Base-by-base conservation (phyloP, 2,113 vertebrate genomes). In the Acinonyx jubatus region DNA sequence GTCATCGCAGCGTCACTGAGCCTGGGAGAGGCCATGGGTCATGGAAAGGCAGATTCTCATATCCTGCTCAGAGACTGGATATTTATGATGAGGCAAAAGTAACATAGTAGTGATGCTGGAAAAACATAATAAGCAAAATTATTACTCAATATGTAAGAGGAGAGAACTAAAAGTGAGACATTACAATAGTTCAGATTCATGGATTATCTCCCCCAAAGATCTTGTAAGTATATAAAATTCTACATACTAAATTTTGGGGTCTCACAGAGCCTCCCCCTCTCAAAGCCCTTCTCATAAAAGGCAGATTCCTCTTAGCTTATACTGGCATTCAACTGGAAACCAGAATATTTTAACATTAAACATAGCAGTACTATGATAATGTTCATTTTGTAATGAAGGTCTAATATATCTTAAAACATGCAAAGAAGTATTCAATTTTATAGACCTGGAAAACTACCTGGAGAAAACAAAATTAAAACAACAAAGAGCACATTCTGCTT, bases 381-480 rank as follows among this genome's bases (percentile, higher is more conserved):
- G 11, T 81, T 52, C 23, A 38, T 12, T 4, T 27, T 89, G 31
- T 68, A 90, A 81, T 50, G 31, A 84, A 95, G 12, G n/a, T 81
- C 78, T 89, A 91, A 79, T 16, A 27, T 12, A 45, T 68, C 31
- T 48, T 89, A 90, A 97, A 95, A 76, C 5, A 78, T 19, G 14
- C 25, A n/a, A 16, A 76, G 71, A 88, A 91, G 48, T 65, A 71
- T 52, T 73, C 82, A 57, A n/a, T 81, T 86, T 82, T 89, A 65
- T 73, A 82, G 29, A 81, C 11, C n/a, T 93, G 45, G 13, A 63
- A 71, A 31, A 89, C 29, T 82, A 82, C 36, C n/a, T 83, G 81
- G 74, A 87, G 48, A 94, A 66, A 79, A 48, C 1, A 91, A 94
- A 83, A 50, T 66, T 23, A 90, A 91, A 80, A 90, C 25, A 93